Base-by-base conservation (phyloP, 2,888 invertebrate species). In the Anorthoa munda region DNA sequence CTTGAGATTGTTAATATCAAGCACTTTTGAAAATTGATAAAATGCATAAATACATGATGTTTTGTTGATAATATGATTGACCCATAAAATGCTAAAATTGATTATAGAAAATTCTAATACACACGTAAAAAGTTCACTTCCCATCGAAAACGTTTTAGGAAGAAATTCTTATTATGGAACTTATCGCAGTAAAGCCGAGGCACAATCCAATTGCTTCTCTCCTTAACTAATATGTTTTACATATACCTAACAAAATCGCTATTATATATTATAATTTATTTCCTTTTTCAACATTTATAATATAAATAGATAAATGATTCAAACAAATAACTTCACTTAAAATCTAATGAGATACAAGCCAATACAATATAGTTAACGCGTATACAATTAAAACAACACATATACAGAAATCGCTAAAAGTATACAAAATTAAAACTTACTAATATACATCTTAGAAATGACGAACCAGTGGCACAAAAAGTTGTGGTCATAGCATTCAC, bases 281-380 rank as follows among this genome's bases (percentile, higher is more conserved):
- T 46, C 55, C 4, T 26, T 55, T 23, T 31, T 46, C 0, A 56
- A 64, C 50, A 61, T 48, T 51, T 23, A 4, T n/a, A 66, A 53
- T 48, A 81, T 39, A 76, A 63, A 63, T 51, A 59, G n/a, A 82
- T 59, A 66, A 56, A 53, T 75, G 53, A 70, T 70, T 64, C 2
- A 77, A 79, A 75, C 66, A 83, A 80, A 82, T 75, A 64, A 81
- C 74, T 85, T 72, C 69, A 64, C 85, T 89, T 88, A 88, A 9
- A 63, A 69, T 56, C 83, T 89, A 88, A 82, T 85, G 82, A 88
- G 85, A 90, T 87, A 87, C 73, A 79, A 75, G 66, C 60, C 72
- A 74, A 79, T 74, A 80, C 68, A 69, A 69, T 81, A 9, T 55
- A 60, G 31, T 31, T 63, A 63, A 68, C 59, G 59, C 48, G 23